Base-by-base conservation (phyloP, 2,113 vertebrate genomes). In the Meleagris gallopavo region DNA sequence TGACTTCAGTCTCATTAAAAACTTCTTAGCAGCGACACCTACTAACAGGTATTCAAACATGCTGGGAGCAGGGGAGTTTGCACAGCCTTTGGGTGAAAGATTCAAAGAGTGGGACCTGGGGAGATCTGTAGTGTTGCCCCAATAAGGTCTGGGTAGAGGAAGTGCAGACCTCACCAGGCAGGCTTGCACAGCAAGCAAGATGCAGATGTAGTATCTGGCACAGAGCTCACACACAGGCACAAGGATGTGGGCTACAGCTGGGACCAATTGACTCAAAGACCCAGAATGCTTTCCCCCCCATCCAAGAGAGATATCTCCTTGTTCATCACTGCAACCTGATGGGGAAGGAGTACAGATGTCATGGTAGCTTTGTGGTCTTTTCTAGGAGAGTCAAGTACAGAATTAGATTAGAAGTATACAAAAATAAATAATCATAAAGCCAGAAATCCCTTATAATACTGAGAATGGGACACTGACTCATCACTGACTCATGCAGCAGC, bases 21-120 rank as follows among this genome's bases (percentile, higher is more conserved):
- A 46, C 19, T 38, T 54, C 43, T 54, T 48, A 8, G 40, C 41
- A 21, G 24, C 5, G 3, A n/a, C 58, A 76, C 58, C 27, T 13
- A 36, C 32, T 0, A 32, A 54, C 27, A 27, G 36, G 27, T 5
- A 43, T 20, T 29, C 62, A 27, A 45, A 13, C 0, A 1, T 11
- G 27, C 17, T 30, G 25, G 34, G 32, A 54, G 25, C 8, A 48
- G 32, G 32, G 0, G 1, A 61, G 22, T 19, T 21, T 43, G 27
- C 34, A 50, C 8, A 45, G 54, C 54, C 64, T 40, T 24, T 12
- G 22, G 22, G 70, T 27, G 36, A 52, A 45, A 67, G 43, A 5
- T 24, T 40, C 13, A 20, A 36, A 24, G 58, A 76, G 34, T 17
- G 1, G 32, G 36, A 52, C 32, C 17, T 32, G 25, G 9, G 34